Evolutionary conservation across 2,797 vertebrate genomes (phyloP), one percentile per base, ranked within the genome.

Genomic region (Pterois miles): DNA sequence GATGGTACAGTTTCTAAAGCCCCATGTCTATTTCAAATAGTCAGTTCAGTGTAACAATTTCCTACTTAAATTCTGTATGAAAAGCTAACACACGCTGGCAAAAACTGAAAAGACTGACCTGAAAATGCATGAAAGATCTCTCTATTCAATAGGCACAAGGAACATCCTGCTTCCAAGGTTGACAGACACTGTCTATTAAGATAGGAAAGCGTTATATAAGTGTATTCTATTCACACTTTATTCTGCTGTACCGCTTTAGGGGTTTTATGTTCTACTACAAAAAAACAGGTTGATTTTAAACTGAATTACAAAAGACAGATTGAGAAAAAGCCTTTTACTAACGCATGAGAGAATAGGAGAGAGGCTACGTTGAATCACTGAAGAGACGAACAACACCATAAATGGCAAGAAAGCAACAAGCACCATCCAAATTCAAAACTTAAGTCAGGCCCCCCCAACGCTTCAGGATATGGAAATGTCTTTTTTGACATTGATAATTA

Each of bases 321-420:
- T 65, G 5, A 69, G 60, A 33, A 71, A 54, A 46, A 33, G 16
- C 43, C 7, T 48, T 65, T 75, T 33, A 50, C 48, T 23, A 40
- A 74, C 23, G 12, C 40, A 53, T 33, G 18, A 65, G 29, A 82
- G 72, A 85, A 63, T 43, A 75, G 53, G 36, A 74, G 54, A 46
- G 46, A 50, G 69, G 38, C 86, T 66, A 25, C 25, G 33, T 9
- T 34, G 34, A 64, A 80, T 66, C 54, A 60, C 65, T 18, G 48
- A 88, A 64, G 65, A 80, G 58, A 57, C 36, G 65, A 87, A 52
- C 65, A 40, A 63, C 56, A 81, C 91, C 86, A 74, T 88, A 87
- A 77, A 91, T 84, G 89, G 86, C 71, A 79, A 84, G 70, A 82
- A 74, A 80, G 84, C 54, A 80, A 90, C 46, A 13, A 79, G 65